A percentile compares a stretch with the other conserved stretches of the same genome.
phyloP scores from a whole-genome alignment of 2,888 invertebrate species.

The Glaucopsyche alexis region DNA sequence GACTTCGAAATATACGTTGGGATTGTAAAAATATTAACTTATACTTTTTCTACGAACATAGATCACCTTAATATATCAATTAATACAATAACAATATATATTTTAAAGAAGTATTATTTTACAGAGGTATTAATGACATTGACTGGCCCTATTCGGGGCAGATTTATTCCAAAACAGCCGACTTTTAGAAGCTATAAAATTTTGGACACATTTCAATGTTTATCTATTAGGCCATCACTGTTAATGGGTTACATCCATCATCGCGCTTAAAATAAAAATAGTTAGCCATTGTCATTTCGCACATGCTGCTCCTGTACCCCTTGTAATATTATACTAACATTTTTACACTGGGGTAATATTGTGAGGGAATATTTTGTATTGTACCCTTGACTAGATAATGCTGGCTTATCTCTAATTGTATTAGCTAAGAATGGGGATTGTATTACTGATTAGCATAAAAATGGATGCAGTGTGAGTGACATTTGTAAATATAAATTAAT shows the following conservation, averaged over 20 bases:
- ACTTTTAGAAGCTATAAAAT: constrained; percentile 5
- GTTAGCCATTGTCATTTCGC: constrained; percentile 68
- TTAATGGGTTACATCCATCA: constrained; percentile 55
- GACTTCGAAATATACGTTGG: too few species aligned
- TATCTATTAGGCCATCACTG: constrained; percentile 33
- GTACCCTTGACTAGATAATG: constrained; percentile 74
- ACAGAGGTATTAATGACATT: too few species aligned
- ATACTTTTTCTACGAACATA: too few species aligned
- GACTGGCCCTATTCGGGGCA: too few species aligned
- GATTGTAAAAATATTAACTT: too few species aligned
- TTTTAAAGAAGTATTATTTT: too few species aligned
- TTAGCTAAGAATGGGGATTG: constrained; percentile 67
- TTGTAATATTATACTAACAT: constrained; percentile 77
- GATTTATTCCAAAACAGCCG: neutral
- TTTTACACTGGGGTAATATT: constrained; percentile 49
- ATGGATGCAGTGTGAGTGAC: constrained; percentile 50
- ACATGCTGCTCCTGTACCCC: constrained; percentile 70
- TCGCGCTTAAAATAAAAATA: constrained; percentile 51
- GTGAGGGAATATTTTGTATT: constrained; percentile 65
- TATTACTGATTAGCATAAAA: constrained; percentile 76
- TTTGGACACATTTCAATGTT: constrained; percentile 11
- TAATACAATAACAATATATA: too few species aligned
- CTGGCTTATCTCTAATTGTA: constrained; percentile 77
- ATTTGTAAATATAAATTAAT: constrained; percentile 68
- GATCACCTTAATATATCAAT: too few species aligned